phyloP scores from a whole-genome alignment of 2,888 invertebrate species.

The Caenorhabditis auriculariae region DNA sequence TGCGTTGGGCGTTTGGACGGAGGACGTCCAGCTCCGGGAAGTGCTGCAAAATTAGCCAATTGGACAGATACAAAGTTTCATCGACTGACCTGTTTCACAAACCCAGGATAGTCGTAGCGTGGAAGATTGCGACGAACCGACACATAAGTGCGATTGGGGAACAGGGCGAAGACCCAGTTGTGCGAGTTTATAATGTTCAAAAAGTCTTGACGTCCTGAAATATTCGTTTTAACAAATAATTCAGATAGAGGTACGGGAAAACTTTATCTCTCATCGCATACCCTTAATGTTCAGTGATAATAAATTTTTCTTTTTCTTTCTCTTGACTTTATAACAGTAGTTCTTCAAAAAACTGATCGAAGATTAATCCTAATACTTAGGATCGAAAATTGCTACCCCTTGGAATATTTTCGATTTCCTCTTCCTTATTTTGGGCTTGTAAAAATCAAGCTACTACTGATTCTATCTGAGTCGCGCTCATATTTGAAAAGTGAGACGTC shows the following conservation, averaged over 20 bases:
- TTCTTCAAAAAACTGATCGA: too few species aligned
- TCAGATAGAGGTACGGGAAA: neutral
- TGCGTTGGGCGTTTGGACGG: neutral
- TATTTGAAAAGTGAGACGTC: too few species aligned
- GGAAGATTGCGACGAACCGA: constrained; percentile 61
- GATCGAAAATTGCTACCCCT: constrained; percentile 3
- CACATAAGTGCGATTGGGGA: constrained; percentile 61
- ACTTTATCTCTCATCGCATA: neutral
- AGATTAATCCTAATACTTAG: neutral
- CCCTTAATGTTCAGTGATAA: neutral
- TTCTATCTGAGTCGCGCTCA: too few species aligned
- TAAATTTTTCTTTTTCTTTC: neutral
- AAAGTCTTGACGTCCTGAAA: constrained; percentile 43
- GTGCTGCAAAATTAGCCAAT: constrained; percentile 5
- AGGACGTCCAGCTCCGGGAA: constrained; percentile 24
- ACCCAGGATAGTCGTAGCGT: constrained; percentile 57
- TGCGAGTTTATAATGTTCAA: constrained; percentile 55
- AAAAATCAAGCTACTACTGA: too few species aligned
- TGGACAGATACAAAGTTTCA: neutral
- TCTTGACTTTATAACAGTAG: too few species aligned
- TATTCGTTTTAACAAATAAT: too few species aligned
- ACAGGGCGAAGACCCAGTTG: constrained; percentile 62
- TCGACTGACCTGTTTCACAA: constrained; percentile 50
- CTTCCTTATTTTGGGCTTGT: too few species aligned
- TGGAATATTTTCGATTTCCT: too few species aligned